A percentile compares a stretch with the other conserved stretches of the same genome.
Evolutionary conservation across 2,888 invertebrate species (phyloP).

Genomic region (Thymelicus acteon): DNA sequence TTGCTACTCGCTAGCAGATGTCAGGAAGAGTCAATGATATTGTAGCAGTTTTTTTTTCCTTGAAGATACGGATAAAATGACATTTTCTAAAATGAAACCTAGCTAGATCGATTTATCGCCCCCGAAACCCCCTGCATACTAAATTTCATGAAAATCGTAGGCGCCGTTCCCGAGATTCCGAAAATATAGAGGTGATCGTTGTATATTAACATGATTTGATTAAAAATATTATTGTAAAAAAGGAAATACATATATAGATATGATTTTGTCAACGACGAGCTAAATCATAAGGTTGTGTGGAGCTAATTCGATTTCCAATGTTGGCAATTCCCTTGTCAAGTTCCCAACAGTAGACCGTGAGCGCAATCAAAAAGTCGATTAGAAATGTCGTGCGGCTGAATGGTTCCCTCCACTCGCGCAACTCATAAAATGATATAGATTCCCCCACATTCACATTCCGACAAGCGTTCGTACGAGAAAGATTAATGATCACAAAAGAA

Average conservation of each 20-base stretch:
- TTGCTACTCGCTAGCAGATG: too few relatives aligned
- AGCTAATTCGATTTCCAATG: constrained; percentile 55
- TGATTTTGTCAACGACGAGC: constrained; percentile 18
- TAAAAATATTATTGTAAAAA: constrained; percentile 10
- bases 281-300: constrained; percentile 27
- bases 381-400: constrained; percentile 83
- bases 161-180: too few relatives aligned
- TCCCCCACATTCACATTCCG: constrained; percentile 85
- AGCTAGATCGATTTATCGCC: too few relatives aligned
- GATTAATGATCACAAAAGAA: constrained; percentile 86
- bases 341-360: constrained; percentile 66
- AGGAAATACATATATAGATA: constrained; percentile 1
- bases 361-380: constrained; percentile 85
- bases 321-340: constrained; percentile 61
- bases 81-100: too few relatives aligned
- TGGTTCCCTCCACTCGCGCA: constrained; percentile 79
- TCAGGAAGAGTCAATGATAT: too few relatives aligned
- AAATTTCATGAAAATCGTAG: too few relatives aligned
- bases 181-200: too few relatives aligned
- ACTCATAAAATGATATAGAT: constrained; percentile 85
- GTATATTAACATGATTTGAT: too few relatives aligned
- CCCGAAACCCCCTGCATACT: too few relatives aligned
- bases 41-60: too few relatives aligned
- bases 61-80: too few relatives aligned
- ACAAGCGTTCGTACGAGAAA: constrained; percentile 85